These are phyloP conservation scores for Hemibagrus guttatus DNA, from an alignment of 2,797 vertebrate genomes.

Conservation along the genomic window DNA sequence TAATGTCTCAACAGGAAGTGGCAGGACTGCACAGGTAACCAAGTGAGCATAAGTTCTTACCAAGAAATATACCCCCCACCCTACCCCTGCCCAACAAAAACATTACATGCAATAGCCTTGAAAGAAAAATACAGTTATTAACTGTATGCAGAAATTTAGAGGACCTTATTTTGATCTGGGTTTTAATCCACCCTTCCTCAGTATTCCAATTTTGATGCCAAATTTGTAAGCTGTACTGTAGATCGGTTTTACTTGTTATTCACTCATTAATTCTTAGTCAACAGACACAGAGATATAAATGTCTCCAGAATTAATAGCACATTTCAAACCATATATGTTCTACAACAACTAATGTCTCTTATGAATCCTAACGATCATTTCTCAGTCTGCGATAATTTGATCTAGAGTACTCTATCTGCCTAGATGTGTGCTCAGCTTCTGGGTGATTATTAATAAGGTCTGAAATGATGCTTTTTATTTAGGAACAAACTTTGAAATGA, in stretches of 20 bases:
- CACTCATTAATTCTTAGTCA: conserved; percentile 37
- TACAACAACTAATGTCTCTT: conserved; percentile 38
- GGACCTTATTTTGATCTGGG: not conserved
- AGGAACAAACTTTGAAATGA: conserved; percentile 15
- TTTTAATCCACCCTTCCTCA: not conserved
- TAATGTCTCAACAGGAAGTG: conserved; percentile 22
- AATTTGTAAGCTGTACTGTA: conserved; percentile 18
- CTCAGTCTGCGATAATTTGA: conserved; percentile 32
- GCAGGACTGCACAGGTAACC: conserved; percentile 57
- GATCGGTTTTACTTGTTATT: conserved; percentile 29
- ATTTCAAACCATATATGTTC: conserved; percentile 39
- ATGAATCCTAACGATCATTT: conserved; percentile 42
- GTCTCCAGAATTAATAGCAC: conserved; percentile 26
- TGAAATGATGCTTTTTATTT: conserved; percentile 18
- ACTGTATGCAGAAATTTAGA: not conserved
- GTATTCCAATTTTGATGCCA: conserved; percentile 1
- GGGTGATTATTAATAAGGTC: conserved; percentile 28
- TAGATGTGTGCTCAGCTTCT: conserved; percentile 43
- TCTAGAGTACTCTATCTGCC: conserved; percentile 29
- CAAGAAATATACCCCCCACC: not conserved
- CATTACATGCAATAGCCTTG: not conserved
- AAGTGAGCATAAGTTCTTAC: conserved; percentile 21
- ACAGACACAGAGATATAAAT: conserved; percentile 29
- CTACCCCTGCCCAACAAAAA: not conserved
- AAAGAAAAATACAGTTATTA: not conserved